A percentile compares a stretch with the other conserved stretches of the same genome.
These are phyloP conservation scores for Tholera decimalis DNA, from an alignment of 2,888 invertebrate species.

Conservation along the genomic window DNA sequence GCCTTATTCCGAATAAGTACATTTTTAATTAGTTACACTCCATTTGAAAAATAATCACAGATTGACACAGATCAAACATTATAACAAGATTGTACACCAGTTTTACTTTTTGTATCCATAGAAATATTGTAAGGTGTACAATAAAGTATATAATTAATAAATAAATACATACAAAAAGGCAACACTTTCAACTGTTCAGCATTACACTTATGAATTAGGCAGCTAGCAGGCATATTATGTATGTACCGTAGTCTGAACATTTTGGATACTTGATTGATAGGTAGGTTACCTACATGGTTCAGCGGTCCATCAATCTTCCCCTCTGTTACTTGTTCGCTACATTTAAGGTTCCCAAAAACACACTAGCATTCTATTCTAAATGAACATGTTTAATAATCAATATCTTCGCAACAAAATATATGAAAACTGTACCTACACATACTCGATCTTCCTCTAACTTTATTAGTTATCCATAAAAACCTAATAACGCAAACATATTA, in stretches of 20 bases:
- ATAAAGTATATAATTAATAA: too few species aligned
- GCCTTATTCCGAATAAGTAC: too few species aligned
- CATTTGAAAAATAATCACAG: too few species aligned
- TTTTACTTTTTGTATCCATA: too few species aligned
- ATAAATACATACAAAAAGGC: too few species aligned
- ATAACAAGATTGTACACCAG: too few species aligned
- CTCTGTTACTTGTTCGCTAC: not conserved
- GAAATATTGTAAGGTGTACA: too few species aligned
- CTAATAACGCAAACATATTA: conserved; percentile 21
- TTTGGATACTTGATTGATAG: not conserved
- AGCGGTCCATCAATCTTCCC: too few species aligned
- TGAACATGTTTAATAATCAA: not conserved
- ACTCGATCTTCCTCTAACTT: conserved; percentile 14
- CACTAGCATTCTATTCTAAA: not conserved
- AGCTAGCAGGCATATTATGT: not conserved
- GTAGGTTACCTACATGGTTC: not conserved
- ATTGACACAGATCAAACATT: too few species aligned
- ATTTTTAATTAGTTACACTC: too few species aligned
- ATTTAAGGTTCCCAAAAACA: not conserved
- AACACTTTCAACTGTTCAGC: too few species aligned
- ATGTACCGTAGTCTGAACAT: not conserved
- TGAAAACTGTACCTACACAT: not conserved
- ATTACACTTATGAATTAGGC: too few species aligned
- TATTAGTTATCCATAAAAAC: conserved; percentile 10
- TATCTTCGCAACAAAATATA: not conserved